Percentiles rank a stretch among this genome's conserved stretches.
These are phyloP conservation scores for Labroides dimidiatus DNA, from an alignment of 2,797 vertebrate genomes.

Conservation along the genomic window DNA sequence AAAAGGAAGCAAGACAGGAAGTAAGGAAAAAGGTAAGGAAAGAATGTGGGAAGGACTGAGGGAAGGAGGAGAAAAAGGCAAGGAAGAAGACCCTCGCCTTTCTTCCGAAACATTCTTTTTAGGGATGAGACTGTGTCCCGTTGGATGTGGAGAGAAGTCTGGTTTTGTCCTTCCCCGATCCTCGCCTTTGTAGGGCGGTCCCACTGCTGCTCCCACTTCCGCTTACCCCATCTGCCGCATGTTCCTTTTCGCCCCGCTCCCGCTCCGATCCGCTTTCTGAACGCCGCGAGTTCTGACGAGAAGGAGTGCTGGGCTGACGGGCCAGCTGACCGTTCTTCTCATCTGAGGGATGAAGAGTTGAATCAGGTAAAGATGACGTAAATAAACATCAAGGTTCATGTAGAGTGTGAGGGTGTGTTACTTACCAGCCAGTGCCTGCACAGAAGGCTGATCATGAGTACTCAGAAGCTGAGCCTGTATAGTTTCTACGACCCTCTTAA, in stretches of 20 bases:
- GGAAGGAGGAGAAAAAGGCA: slow-evolving; percentile 58
- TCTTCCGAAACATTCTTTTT: slow-evolving; percentile 72
- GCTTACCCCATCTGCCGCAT: slow-evolving; percentile 29
- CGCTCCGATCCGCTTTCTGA: slow-evolving; percentile 87
- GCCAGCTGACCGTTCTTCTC: slow-evolving; percentile 91
- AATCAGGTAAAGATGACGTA: background rate
- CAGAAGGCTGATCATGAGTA: slow-evolving; percentile 93
- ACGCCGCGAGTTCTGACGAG: slow-evolving; percentile 88
- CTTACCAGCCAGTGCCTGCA: slow-evolving; percentile 92
- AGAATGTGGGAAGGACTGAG: slow-evolving; percentile 46
- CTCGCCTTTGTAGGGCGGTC: slow-evolving; percentile 81
- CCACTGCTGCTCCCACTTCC: slow-evolving; percentile 60
- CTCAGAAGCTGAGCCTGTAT: slow-evolving; percentile 94
- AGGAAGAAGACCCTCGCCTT: slow-evolving; percentile 26
- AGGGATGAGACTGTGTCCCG: slow-evolving; percentile 90
- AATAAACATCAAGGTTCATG: background rate
- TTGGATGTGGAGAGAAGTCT: slow-evolving; percentile 92
- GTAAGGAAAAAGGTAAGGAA: slow-evolving; percentile 48
- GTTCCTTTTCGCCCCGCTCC: slow-evolving; percentile 69
- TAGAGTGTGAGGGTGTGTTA: slow-evolving; percentile 6
- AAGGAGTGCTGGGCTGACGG: slow-evolving; percentile 85
- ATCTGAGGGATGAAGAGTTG: slow-evolving; percentile 73
- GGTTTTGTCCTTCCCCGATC: slow-evolving; percentile 90
- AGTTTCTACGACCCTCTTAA: slow-evolving; percentile 94
- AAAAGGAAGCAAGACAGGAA: slow-evolving; percentile 53